These are phyloP conservation scores for Hirundo rustica DNA, from an alignment of 2,797 vertebrate genomes.

Conservation along the genomic window DNA sequence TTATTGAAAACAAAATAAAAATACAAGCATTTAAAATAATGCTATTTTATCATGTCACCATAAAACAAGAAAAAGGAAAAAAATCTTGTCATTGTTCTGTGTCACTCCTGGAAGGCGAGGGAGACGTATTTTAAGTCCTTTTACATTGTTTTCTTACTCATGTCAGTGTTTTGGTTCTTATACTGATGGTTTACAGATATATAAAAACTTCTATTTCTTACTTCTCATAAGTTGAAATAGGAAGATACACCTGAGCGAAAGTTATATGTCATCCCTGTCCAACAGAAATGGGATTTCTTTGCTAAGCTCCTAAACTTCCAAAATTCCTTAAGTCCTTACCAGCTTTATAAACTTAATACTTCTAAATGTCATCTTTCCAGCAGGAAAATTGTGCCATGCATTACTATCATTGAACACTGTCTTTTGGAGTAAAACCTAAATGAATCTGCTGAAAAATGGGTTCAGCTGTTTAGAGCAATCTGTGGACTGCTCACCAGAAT, in stretches of 20 bases:
- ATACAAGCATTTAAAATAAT: neutral
- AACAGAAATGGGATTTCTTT: neutral
- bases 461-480: neutral
- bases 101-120: neutral
- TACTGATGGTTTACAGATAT: neutral
- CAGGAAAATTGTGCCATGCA: neutral
- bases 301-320: neutral
- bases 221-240: neutral
- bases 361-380: neutral
- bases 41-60: neutral
- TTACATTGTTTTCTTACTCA: neutral
- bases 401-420: neutral
- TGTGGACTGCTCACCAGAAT: neutral
- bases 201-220: neutral
- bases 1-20: neutral
- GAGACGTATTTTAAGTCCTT: neutral
- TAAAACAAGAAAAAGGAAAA: neutral
- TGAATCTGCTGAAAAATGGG: neutral
- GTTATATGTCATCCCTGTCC: neutral
- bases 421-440: neutral
- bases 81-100: neutral
- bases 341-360: neutral
- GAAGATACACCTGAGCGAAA: neutral
- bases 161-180: neutral
- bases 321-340: neutral